These are phyloP conservation scores for Glossosoma conforme DNA, from an alignment of 1,140 invertebrate genomes.

Conservation along the genomic window DNA sequence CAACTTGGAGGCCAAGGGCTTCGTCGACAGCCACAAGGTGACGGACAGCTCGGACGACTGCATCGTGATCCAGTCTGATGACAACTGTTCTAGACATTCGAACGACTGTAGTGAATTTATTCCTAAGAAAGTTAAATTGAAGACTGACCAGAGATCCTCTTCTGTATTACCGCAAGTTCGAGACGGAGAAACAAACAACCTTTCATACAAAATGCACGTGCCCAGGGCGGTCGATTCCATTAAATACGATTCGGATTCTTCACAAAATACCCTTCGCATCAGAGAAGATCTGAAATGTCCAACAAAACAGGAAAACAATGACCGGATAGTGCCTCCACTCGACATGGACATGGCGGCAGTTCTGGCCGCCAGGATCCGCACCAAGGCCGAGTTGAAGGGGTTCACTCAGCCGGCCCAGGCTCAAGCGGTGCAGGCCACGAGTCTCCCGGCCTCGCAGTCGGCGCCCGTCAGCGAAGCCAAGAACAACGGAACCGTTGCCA, in stretches of 20 bases:
- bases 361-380: constrained; percentile 67
- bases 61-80: constrained; percentile 38
- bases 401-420: constrained; percentile 39
- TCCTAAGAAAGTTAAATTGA: constrained; percentile 20
- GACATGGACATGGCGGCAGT: constrained; percentile 23
- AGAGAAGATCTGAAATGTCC: constrained; percentile 22
- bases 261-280: constrained; percentile 17
- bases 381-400: constrained; percentile 77
- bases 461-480: constrained; percentile 3
- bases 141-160: constrained; percentile 34
- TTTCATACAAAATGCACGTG: constrained; percentile 58
- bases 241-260: constrained; percentile 33
- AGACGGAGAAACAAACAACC: constrained; percentile 8
- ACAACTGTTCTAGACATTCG: constrained; percentile 53
- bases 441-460: not conserved
- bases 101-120: constrained; percentile 42
- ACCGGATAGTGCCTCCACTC: constrained; percentile 36
- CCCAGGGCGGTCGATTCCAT: constrained; percentile 63
- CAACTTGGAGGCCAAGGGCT: constrained; percentile 63
- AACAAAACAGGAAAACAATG: not conserved
- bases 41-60: constrained; percentile 44
- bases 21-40: constrained; percentile 48
- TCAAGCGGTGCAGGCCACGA: not conserved
- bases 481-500: not conserved
- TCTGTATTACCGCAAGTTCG: constrained; percentile 41